Conservation (phyloP, 37 sponge, comb jelly and placozoan species). For the Halichondria panicea region DNA sequence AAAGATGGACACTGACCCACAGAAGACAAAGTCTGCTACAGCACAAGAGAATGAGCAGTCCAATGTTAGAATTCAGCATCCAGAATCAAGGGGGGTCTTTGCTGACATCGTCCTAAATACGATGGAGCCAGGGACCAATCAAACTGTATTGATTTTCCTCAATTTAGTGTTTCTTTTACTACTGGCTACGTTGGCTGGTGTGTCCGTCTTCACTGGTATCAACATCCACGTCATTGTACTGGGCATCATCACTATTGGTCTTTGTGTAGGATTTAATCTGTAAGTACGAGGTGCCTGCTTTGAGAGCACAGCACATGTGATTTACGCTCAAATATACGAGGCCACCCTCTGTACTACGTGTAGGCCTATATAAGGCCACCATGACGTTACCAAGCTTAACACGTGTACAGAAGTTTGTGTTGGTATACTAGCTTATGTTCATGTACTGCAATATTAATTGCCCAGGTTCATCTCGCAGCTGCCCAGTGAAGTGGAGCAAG, state of each 20-base stretch:
- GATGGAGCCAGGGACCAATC: constrained; percentile 66
- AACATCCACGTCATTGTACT: constrained; percentile 44
- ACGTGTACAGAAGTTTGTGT: too few relatives aligned
- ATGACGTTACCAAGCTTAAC: too few relatives aligned
- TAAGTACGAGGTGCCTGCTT: constrained; percentile 12
- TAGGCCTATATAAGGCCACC: too few relatives aligned
- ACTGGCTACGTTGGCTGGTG: constrained; percentile 11
- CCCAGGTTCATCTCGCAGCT: too few relatives aligned
- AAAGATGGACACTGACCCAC: too few relatives aligned
- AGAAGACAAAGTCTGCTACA: too few relatives aligned
- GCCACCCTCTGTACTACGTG: too few relatives aligned
- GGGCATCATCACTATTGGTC: constrained; percentile 16
- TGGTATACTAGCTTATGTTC: too few relatives aligned
- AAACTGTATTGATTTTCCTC: constrained; percentile 34
- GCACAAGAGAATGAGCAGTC: not conserved
- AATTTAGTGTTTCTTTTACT: constrained; percentile 50
- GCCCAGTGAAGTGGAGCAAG: too few relatives aligned
- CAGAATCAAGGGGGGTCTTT: constrained; percentile 21
- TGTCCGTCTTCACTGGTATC: constrained; percentile 31
- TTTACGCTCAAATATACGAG: too few relatives aligned
- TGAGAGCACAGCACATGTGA: too few relatives aligned
- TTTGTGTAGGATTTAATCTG: constrained; percentile 31
- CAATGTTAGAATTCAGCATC: not conserved
- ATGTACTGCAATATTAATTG: too few relatives aligned
- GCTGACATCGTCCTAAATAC: constrained; percentile 41